Conservation (phyloP, 2,113 vertebrate species). For the Cryptotis parvus region DNA sequence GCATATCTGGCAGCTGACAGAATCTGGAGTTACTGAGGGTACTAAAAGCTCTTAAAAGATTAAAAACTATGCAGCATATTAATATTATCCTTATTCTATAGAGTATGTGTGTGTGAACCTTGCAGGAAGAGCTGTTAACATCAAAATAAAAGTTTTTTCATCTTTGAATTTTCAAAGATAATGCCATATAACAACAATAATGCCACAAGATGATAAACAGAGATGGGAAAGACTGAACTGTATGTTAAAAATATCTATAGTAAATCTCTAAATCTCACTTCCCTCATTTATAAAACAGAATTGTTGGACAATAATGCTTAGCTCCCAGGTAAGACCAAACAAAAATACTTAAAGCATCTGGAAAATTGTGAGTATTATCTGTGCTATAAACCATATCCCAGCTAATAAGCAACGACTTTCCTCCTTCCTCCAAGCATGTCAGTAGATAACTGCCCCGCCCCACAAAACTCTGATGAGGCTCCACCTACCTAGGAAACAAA, state of each 20-base stretch:
- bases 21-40: conserved; percentile 12
- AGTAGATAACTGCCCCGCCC: neutral
- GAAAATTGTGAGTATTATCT: neutral
- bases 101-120: neutral
- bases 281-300: conserved; percentile 44
- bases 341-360: conserved; percentile 33
- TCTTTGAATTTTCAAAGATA: conserved; percentile 21
- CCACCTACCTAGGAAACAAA: conserved; percentile 12
- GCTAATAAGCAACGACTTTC: conserved; percentile 33
- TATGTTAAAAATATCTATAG: neutral
- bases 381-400: conserved; percentile 4
- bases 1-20: conserved; percentile 38
- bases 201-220: conserved; percentile 33
- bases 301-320: conserved; percentile 37
- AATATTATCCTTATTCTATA: conserved; percentile 45
- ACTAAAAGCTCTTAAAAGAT: conserved; percentile 63
- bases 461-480: neutral
- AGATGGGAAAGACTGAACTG: neutral
- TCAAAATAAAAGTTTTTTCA: conserved; percentile 35
- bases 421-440: neutral
- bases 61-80: conserved; percentile 47
- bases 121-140: conserved; percentile 50
- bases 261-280: conserved; percentile 8
- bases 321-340: conserved; percentile 46
- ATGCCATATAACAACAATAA: conserved; percentile 36